Conservation (phyloP, 1,140 invertebrate species). For the Lethrus apterus region DNA sequence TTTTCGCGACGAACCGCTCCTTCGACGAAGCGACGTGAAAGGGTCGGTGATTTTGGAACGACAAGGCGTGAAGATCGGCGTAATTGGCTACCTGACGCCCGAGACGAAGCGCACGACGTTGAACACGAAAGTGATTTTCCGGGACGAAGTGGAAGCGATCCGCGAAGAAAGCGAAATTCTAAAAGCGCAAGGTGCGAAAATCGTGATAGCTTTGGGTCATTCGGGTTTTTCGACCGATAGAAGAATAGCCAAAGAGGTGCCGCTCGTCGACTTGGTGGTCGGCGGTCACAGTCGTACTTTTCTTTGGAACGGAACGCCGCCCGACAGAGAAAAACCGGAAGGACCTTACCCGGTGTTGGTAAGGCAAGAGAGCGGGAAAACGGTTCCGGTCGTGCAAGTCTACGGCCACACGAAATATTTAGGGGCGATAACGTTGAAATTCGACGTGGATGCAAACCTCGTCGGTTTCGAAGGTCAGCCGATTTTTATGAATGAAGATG, state of each 20-base stretch:
- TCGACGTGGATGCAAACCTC: conserved; percentile 68
- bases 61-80: conserved; percentile 60
- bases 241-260: conserved; percentile 69
- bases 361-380: conserved; percentile 58
- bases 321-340: conserved; percentile 59
- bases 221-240: conserved; percentile 70
- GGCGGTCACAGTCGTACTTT: conserved; percentile 82
- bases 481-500: conserved; percentile 60
- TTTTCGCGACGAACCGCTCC: conserved; percentile 52
- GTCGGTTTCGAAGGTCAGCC: conserved; percentile 66
- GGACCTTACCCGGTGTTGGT: conserved; percentile 72
- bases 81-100: conserved; percentile 83
- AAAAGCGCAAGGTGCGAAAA: conserved; percentile 60
- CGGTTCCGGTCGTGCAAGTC: conserved; percentile 81
- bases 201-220: conserved; percentile 85
- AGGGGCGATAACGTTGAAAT: conserved; percentile 65
- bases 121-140: conserved; percentile 58
- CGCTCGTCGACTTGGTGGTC: conserved; percentile 78
- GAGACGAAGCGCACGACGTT: conserved; percentile 64
- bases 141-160: conserved; percentile 67
- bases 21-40: conserved; percentile 45
- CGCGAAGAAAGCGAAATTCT: conserved; percentile 58
- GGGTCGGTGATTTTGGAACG: conserved; percentile 63
- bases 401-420: conserved; percentile 89
- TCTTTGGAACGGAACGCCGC: conserved; percentile 63